Percentiles rank a stretch among this genome's conserved stretches.
phyloP scores from a whole-genome alignment of 2,888 invertebrate genomes.

The Pherbina coryleti region DNA sequence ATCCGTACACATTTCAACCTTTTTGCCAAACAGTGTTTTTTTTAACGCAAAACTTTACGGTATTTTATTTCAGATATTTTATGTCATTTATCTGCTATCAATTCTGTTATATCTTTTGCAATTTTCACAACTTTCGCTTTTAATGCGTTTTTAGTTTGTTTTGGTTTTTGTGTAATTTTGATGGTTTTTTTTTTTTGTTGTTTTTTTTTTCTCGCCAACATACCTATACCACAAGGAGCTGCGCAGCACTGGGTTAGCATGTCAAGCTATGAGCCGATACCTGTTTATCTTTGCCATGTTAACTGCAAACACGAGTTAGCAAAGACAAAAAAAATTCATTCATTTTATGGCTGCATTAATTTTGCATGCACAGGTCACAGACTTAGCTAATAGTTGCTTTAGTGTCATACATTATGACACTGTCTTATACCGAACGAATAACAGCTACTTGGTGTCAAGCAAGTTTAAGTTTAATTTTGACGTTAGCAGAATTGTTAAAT shows the following conservation, averaged over 20 bases:
- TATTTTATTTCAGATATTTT: not conserved
- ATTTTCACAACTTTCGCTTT: constrained; percentile 44
- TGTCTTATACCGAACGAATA: not conserved
- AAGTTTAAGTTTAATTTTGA: too few species aligned
- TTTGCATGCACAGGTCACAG: not conserved
- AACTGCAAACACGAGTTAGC: too few species aligned
- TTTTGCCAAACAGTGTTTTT: not conserved
- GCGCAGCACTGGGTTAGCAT: too few species aligned
- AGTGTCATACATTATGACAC: not conserved
- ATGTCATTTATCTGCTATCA: constrained; percentile 36
- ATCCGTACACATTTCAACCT: not conserved
- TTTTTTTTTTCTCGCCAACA: not conserved
- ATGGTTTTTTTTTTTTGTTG: not conserved
- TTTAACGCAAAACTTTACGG: not conserved
- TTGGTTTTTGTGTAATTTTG: not conserved
- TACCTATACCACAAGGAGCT: not conserved
- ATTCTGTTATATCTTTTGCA: constrained; percentile 39
- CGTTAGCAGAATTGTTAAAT: too few species aligned
- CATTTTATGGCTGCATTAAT: not conserved
- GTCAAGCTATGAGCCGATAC: too few species aligned
- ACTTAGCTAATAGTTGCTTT: not conserved
- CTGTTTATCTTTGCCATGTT: too few species aligned
- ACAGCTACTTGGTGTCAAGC: too few species aligned
- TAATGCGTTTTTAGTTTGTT: not conserved
- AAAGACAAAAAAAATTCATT: not conserved